Evolutionary conservation across 2,888 invertebrate genomes (phyloP).

Genomic region (Eupithecia subumbrata): DNA sequence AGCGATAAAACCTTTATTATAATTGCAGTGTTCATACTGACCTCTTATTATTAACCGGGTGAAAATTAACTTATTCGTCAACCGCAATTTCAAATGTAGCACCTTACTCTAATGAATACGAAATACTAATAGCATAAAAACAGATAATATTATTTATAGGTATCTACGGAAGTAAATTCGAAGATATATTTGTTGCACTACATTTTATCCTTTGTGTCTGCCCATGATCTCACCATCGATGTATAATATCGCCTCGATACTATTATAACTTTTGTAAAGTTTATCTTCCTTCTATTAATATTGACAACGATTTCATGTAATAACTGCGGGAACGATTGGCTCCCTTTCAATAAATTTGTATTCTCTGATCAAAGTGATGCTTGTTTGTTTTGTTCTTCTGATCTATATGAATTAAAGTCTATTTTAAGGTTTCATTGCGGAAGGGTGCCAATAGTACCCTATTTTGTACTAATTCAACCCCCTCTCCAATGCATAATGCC

Average conservation of each 20-base stretch:
- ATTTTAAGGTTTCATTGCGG: not conserved
- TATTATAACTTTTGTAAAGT: constrained; percentile 20
- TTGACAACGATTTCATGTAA: constrained; percentile 26
- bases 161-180: constrained; percentile 1
- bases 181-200: constrained; percentile 12
- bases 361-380: not conserved
- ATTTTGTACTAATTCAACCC: not conserved
- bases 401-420: not conserved
- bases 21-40: not conserved
- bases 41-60: not conserved
- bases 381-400: not conserved
- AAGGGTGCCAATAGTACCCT: not conserved
- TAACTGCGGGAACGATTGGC: constrained; percentile 11
- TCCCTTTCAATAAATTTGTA: not conserved
- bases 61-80: not conserved
- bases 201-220: not conserved
- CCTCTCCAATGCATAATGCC: not conserved
- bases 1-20: not conserved
- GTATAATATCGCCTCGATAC: constrained; percentile 2
- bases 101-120: not conserved
- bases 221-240: not conserved
- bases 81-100: not conserved
- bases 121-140: not conserved
- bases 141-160: not conserved
- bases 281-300: constrained; percentile 3